Evolutionary conservation across 2,113 vertebrate species (phyloP).

Genomic region (Sisor rabdophorus): DNA sequence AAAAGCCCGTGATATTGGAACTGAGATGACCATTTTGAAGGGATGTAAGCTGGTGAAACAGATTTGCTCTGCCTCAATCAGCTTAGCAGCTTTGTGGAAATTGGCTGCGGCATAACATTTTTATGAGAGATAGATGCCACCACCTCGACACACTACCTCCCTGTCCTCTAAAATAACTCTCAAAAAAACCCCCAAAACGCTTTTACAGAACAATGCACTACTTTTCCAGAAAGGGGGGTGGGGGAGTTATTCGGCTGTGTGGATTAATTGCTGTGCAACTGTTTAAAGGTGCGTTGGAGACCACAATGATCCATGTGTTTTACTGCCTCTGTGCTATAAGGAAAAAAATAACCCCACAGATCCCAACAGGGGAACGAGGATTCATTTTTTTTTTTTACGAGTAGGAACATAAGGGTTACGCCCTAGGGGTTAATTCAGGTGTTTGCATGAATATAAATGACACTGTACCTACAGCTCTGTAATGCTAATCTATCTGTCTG

Average conservation of each 20-base stretch:
- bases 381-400: slow-evolving; percentile 18
- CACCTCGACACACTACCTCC: slow-evolving; percentile 55
- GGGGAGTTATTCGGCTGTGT: slow-evolving; percentile 29
- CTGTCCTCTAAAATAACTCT: slow-evolving; percentile 39
- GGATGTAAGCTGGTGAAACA: slow-evolving; percentile 78
- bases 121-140: slow-evolving; percentile 61
- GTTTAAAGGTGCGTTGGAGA: slow-evolving; percentile 16
- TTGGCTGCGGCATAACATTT: slow-evolving; percentile 70
- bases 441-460: slow-evolving; percentile 12
- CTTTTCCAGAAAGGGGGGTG: neutral
- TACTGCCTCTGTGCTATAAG: slow-evolving; percentile 23
- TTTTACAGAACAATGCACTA: slow-evolving; percentile 46
- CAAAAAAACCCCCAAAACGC: slow-evolving; percentile 6
- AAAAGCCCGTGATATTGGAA: slow-evolving; percentile 77
- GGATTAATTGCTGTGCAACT: slow-evolving; percentile 43
- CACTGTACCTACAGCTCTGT: neutral
- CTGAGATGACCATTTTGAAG: slow-evolving; percentile 80
- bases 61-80: slow-evolving; percentile 78
- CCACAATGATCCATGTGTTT: slow-evolving; percentile 26
- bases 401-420: slow-evolving; percentile 2
- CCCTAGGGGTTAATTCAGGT: slow-evolving; percentile 3
- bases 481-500: neutral
- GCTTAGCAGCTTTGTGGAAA: slow-evolving; percentile 79
- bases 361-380: slow-evolving; percentile 6
- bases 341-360: neutral